Percentiles rank a stretch among this genome's conserved stretches.
phyloP scores from a whole-genome alignment of 1,140 invertebrate genomes.

The Hyposmocoma kahamanoa region DNA sequence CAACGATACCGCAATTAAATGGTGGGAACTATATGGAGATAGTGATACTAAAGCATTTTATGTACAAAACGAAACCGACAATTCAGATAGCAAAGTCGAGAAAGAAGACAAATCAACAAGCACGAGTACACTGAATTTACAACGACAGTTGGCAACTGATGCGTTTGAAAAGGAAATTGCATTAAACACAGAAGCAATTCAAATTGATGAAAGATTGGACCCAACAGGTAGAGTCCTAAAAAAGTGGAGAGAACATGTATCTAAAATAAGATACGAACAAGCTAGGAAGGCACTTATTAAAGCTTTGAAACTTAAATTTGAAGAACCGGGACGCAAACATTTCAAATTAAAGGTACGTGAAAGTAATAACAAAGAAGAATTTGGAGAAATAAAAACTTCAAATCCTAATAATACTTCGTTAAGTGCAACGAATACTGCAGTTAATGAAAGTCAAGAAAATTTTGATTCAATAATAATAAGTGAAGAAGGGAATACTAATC shows the following conservation, averaged over 20 bases:
- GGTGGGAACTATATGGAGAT: conserved; percentile 38
- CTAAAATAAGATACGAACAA: conserved; percentile 45
- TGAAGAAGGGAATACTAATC: too few relatives aligned
- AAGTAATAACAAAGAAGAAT: too few relatives aligned
- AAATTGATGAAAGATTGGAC: conserved; percentile 12
- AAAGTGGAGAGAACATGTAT: conserved; percentile 55
- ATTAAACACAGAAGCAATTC: background rate
- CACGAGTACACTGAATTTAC: conserved; percentile 13
- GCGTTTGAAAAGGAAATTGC: background rate
- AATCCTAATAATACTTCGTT: too few relatives aligned
- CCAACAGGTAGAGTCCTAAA: conserved; percentile 41
- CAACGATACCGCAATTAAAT: conserved; percentile 27
- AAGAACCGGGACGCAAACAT: too few relatives aligned
- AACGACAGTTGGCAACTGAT: too few relatives aligned
- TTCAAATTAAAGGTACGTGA: too few relatives aligned
- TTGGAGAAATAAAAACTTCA: too few relatives aligned
- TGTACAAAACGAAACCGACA: conserved; percentile 3
- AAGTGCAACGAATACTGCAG: too few relatives aligned
- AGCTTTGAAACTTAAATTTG: conserved; percentile 61
- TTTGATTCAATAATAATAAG: too few relatives aligned
- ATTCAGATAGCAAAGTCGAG: conserved; percentile 8
- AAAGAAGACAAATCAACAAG: conserved; percentile 22
- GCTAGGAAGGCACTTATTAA: conserved; percentile 55
- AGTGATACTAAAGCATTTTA: conserved; percentile 1
- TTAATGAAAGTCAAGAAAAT: too few relatives aligned